These are phyloP conservation scores for Talpa occidentalis DNA, from an alignment of 2,113 vertebrate species.

Conservation along the genomic window DNA sequence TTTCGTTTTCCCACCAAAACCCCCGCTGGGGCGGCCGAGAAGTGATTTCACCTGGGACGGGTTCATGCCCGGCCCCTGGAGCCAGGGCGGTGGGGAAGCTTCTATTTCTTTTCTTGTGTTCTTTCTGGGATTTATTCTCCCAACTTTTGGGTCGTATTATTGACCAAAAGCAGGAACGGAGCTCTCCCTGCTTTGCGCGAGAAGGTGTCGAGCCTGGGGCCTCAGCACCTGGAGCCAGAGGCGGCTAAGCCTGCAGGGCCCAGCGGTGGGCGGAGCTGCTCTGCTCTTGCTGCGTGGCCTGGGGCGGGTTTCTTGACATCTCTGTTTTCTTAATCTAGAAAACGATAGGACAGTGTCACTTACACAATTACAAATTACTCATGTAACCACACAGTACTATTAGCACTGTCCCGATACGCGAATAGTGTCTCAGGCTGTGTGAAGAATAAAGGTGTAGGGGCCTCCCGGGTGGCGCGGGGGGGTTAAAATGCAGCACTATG, in stretches of 20 bases:
- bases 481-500: no score
- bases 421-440: not conserved
- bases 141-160: not conserved
- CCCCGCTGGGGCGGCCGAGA: not conserved
- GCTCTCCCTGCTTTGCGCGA: not conserved
- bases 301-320: not conserved
- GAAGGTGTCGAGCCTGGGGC: not conserved
- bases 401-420: no score
- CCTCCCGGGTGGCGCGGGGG: no score
- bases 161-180: accelerated
- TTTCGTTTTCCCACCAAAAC: not conserved
- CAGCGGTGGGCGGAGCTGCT: no score
- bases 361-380: no score
- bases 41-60: accelerated
- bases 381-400: not conserved
- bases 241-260: not conserved
- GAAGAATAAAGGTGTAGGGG: not conserved
- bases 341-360: not conserved
- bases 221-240: not conserved
- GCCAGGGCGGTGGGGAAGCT: not conserved
- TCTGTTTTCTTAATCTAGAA: not conserved
- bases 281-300: not conserved
- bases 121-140: no score
- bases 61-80: not conserved
- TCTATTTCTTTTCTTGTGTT: not conserved